Base-by-base conservation (phyloP, 35 echinoderm and acorn worm genomes). In the Heliocidaris erythrogramma region DNA sequence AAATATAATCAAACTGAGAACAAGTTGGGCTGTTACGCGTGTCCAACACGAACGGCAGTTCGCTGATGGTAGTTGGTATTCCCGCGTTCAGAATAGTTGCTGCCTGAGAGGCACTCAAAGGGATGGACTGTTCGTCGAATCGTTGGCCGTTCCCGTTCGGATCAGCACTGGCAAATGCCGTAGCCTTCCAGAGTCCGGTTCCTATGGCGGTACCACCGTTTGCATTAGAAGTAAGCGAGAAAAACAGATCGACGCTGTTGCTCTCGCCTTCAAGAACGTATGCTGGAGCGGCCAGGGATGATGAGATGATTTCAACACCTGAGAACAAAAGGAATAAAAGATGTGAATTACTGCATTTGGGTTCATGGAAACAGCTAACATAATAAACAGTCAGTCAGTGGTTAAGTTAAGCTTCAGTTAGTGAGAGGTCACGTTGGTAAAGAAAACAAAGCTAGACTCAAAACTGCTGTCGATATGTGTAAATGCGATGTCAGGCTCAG, bases 111-210 rank as follows among this genome's bases (percentile, higher is more conserved):
- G 87, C 2, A 10, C 12, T 42, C 87, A 89, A 31, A 32, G 30
- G 17, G 32, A 89, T 16, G 18, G 13, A 10, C 9, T 32, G 47
- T 31, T 31, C 9, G 5, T 89, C 87, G 29, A 31, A 89, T 17
- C 87, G 30, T 32, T 5, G 13, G 31, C 87, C 87, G 9, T 47
- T 69, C 11, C 94, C 94, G 31, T 85, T 29, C 13, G 48, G 12
- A 30, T 94, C n/a, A 69, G 65, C 42, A 56, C 85, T 94, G 78
- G 48, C 94, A 47, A 71, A 94, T 18, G 94, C 94, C 30, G 49
- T 49, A 13, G 85, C 78, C 31, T 85, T 94, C 94, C 94, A 94
- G 0, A 94, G 94, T 48, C 94, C 94, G 21, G 69, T 42, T 7
- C 94, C 94, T 13, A 21, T 69, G 24, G 85, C 85, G 27, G 16